Percentiles rank a stretch among this genome's conserved stretches.
phyloP scores from a whole-genome alignment of 2,797 vertebrate species.

The Manis pentadactyla region DNA sequence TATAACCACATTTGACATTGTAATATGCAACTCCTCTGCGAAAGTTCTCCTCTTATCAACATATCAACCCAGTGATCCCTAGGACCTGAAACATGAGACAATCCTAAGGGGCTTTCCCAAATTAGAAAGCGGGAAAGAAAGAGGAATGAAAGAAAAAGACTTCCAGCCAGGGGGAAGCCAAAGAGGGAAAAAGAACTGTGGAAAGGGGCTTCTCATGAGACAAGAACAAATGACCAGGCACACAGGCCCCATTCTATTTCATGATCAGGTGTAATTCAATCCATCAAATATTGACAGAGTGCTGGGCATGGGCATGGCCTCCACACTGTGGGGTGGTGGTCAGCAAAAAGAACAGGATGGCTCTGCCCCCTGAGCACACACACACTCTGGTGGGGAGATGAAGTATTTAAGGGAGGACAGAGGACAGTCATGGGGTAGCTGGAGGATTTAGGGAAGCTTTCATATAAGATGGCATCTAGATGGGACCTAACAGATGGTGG shows the following conservation, averaged over 20 bases:
- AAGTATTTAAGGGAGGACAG: neutral
- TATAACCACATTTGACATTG: neutral
- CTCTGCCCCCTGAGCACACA: neutral
- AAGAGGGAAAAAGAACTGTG: neutral
- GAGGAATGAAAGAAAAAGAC: neutral
- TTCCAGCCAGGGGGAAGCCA: neutral
- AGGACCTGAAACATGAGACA: neutral
- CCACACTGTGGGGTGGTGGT: neutral
- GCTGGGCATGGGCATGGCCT: neutral
- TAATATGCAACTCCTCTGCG: neutral
- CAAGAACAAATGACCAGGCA: too few relatives aligned
- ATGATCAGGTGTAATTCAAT: neutral
- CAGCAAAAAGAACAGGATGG: neutral
- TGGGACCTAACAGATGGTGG: neutral
- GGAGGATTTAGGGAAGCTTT: neutral
- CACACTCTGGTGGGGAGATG: neutral
- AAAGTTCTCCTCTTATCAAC: neutral
- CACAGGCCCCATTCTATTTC: neutral
- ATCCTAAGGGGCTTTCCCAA: neutral
- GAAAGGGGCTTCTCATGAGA: neutral
- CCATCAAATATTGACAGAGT: neutral
- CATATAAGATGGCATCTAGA: neutral
- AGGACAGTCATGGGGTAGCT: neutral
- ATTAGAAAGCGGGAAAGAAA: neutral
- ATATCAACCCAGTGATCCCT: neutral